Evolutionary conservation across 2,888 invertebrate genomes (phyloP), one percentile per base, ranked within the genome.

Genomic region (Phaonia tiefii): DNA sequence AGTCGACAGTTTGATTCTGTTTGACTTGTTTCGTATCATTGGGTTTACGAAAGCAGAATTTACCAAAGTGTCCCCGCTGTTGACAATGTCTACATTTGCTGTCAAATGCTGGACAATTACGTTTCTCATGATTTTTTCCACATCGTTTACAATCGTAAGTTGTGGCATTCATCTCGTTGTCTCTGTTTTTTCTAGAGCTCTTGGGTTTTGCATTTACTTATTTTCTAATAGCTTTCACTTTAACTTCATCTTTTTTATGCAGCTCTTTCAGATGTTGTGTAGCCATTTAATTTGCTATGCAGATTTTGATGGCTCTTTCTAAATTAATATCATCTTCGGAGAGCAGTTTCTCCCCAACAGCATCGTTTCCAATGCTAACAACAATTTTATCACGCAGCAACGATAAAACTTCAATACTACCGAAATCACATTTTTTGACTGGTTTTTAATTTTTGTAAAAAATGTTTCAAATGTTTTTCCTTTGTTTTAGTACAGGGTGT

Each of bases 211-310:
- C 69, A 69, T 74, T n/a, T n/a, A n/a, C n/a, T n/a, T n/a, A 74
- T 70, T 80, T 74, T 54, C 44, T 73, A 54, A 79, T 26, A 22
- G 71, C 70, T 26, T 79, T 69, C n/a, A 79, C 65, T 79, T 73
- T 54, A 73, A 69, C 17, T 69, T n/a, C n/a, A n/a, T n/a, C n/a
- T n/a, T n/a, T n/a, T n/a, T n/a, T n/a, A n/a, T n/a, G n/a, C n/a
- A n/a, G 37, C 7, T 75, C 72, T 37, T 51, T 56, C 4, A 75
- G 25, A 17, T 83, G 77, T 70, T 75, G 74, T 20, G 83, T 65
- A 15, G 80, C 74, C 73, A 80, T 80, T 58, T 82, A 82, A 67
- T 70, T 77, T 8, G 77, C 82, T 65, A 20, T 82, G 51, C 77
- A 80, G 25, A 82, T 77, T 67, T 82, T 80, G 22, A 82, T 72